Evolutionary conservation across 2,113 vertebrate genomes (phyloP).

Genomic region (Polypterus senegalus): DNA sequence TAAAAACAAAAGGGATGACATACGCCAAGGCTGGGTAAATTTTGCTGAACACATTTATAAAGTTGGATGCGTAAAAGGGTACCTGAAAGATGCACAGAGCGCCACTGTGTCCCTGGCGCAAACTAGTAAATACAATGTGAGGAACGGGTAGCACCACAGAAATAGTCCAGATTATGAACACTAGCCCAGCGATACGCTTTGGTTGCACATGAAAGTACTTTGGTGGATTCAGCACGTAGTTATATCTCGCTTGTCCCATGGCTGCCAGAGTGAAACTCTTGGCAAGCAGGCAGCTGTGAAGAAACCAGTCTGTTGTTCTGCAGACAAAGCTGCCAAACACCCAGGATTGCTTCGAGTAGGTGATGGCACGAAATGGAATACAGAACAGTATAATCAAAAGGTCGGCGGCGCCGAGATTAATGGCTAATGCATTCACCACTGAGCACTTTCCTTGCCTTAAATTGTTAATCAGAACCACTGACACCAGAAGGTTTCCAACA

Average conservation of each 20-base stretch:
- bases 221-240: slow-evolving; percentile 19
- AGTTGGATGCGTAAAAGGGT: slow-evolving; percentile 39
- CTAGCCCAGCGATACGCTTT: slow-evolving; percentile 31
- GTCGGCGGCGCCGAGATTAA: slow-evolving; percentile 44
- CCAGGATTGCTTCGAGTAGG: slow-evolving; percentile 53
- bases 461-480: slow-evolving; percentile 43
- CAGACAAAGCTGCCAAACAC: slow-evolving; percentile 48
- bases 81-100: slow-evolving; percentile 35
- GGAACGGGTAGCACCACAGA: slow-evolving; percentile 46
- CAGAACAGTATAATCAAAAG: slow-evolving; percentile 47
- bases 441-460: slow-evolving; percentile 36
- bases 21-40: slow-evolving; percentile 44
- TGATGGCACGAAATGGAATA: slow-evolving; percentile 43
- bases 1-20: slow-evolving; percentile 37
- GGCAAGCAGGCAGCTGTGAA: slow-evolving; percentile 49
- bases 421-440: slow-evolving; percentile 41
- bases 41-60: slow-evolving; percentile 52
- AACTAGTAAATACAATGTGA: slow-evolving; percentile 43
- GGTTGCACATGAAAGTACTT: slow-evolving; percentile 16
- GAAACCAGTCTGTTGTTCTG: slow-evolving; percentile 57
- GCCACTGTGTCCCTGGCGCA: slow-evolving; percentile 22
- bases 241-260: slow-evolving; percentile 39
- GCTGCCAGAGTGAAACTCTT: slow-evolving; percentile 55
- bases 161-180: slow-evolving; percentile 32
- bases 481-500: slow-evolving; percentile 46